Base-by-base conservation (phyloP, 2,888 invertebrate genomes). In the Drosophila bunnanda region DNA sequence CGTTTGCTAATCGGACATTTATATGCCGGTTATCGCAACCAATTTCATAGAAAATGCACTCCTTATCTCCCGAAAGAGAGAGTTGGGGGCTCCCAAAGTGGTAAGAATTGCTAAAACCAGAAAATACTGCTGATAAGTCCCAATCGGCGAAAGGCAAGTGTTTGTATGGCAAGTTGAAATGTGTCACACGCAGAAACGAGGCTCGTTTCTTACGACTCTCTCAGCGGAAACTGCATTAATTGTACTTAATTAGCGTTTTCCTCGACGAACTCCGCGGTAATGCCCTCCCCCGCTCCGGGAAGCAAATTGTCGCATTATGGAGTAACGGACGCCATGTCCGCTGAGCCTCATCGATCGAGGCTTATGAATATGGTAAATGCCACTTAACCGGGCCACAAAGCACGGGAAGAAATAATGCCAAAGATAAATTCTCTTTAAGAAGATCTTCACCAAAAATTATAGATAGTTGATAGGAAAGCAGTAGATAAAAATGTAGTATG, bases 211-310 rank as follows among this genome's bases (percentile, higher is more conserved):
- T 34, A 46, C 36, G 55, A 30, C 52, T 55, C 66, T 58, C 41
- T 58, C 44, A 54, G 65, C 72, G 75, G 75, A 85, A 79, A 85
- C 73, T 59, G 68, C 72, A 76, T 78, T 80, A 82, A 88, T 74
- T 80, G 78, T 75, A 77, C 73, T 88, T 75, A 85, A 83, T 83
- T 82, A 80, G 61, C 72, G 75, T 76, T 82, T 83, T 83, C 83
- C 83, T 88, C 73, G 60, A 75, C 76, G 76, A 41, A 70, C 75
- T 66, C 65, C 59, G 30, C 12, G 43, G 48, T 20, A 34, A 22
- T 28, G 22, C 62, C 38, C 9, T 44, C 64, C 58, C 52, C 67
- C 66, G 62, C 57, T 62, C 28, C 64, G 30, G 46, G 55, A 55
- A n/a, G 34, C 34, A 55, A 76, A 72, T 56, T 66, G 76, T 76